A percentile compares a stretch with the other conserved stretches of the same genome.
Conservation (phyloP, 2,888 invertebrate species). For the Deilephila porcellus region DNA sequence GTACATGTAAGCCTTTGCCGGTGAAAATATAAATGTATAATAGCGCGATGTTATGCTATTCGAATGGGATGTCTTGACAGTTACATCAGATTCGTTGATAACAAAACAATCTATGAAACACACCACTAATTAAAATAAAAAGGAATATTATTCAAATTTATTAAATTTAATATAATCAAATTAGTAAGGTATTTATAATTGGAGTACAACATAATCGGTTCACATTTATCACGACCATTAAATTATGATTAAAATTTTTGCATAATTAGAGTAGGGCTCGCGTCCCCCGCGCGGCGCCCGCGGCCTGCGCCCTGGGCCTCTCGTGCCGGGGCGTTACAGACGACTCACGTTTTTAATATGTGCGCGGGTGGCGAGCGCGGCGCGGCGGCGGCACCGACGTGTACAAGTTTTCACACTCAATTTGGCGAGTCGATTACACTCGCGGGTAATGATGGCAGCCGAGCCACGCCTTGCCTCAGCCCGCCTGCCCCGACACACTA, state of each 20-base stretch:
- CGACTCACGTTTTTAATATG: slow-evolving; percentile 39
- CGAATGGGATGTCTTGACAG: slow-evolving; percentile 2
- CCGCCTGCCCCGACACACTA: not conserved
- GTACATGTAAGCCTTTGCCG: too few species aligned
- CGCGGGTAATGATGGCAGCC: not conserved
- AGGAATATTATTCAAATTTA: slow-evolving; percentile 18
- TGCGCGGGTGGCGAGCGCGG: not conserved
- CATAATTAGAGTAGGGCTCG: slow-evolving; percentile 11
- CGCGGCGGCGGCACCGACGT: slow-evolving; percentile 4
- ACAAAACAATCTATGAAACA: slow-evolving; percentile 11
- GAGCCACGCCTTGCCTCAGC: not conserved
- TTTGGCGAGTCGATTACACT: slow-evolving; percentile 24
- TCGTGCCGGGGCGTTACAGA: slow-evolving; percentile 25
- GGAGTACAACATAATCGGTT: slow-evolving; percentile 16
- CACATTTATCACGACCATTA: slow-evolving; percentile 21
- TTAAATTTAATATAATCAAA: slow-evolving; percentile 23
- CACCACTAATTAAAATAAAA: slow-evolving; percentile 7
- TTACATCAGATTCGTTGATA: slow-evolving; percentile 13
- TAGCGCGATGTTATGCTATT: not conserved
- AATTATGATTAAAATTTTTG: slow-evolving; percentile 23
- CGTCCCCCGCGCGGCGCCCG: not conserved
- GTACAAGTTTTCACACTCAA: slow-evolving; percentile 26
- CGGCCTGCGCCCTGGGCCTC: not conserved
- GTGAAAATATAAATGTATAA: not conserved
- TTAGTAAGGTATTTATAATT: slow-evolving; percentile 26